A percentile compares a stretch with the other conserved stretches of the same genome.
Evolutionary conservation across 2,888 invertebrate species (phyloP).

Genomic region (Phortica magna): DNA sequence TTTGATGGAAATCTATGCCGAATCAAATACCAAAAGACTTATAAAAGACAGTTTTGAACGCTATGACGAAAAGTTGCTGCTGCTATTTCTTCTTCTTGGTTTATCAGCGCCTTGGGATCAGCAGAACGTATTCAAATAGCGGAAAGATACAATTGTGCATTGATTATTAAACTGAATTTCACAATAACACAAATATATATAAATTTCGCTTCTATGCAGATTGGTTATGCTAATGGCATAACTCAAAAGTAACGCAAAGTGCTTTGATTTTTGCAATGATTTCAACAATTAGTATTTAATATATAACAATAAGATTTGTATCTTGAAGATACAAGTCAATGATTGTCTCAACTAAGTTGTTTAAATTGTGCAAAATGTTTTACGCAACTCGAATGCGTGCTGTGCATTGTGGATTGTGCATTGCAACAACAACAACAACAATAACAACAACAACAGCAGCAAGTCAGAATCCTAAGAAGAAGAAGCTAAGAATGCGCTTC

Average conservation of each 20-base stretch:
- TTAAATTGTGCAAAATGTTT: not conserved
- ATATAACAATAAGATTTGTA: too few relatives aligned
- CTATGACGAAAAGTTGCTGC: too few relatives aligned
- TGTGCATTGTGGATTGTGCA: not conserved
- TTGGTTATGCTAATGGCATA: too few relatives aligned
- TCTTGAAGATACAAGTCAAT: not conserved
- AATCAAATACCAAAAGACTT: not conserved
- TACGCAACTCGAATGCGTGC: slow-evolving; percentile 14
- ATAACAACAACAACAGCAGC: not conserved
- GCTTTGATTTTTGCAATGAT: too few relatives aligned
- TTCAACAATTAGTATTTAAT: too few relatives aligned
- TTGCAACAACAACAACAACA: not conserved
- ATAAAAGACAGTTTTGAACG: too few relatives aligned
- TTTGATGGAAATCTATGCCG: not conserved
- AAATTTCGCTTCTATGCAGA: too few relatives aligned
- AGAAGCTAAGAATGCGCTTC: slow-evolving; percentile 71
- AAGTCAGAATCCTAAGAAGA: slow-evolving; percentile 61
- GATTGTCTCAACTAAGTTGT: not conserved
- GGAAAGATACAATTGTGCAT: too few relatives aligned
- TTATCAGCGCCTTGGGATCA: not conserved
- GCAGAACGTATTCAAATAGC: too few relatives aligned
- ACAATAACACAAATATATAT: too few relatives aligned
- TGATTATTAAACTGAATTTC: too few relatives aligned
- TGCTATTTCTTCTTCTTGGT: not conserved
- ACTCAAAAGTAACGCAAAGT: too few relatives aligned